Percentiles rank a stretch among this genome's conserved stretches.
phyloP scores from a whole-genome alignment of 64 coral and sea anemone genomes.

The Actinia tenebrosa region DNA sequence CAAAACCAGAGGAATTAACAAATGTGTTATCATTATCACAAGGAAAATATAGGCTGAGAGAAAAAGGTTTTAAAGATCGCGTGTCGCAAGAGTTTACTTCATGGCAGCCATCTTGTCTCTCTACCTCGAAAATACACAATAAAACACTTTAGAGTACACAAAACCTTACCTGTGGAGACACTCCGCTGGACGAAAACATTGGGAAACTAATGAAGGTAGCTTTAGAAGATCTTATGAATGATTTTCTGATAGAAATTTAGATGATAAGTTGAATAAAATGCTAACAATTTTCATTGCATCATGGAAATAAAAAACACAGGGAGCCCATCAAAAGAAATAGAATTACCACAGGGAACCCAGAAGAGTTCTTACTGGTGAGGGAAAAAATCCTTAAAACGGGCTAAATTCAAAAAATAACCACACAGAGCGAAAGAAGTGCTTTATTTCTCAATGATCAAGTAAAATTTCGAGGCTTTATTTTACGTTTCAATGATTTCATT shows the following conservation, averaged over 20 bases:
- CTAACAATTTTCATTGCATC: conserved; percentile 5
- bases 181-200: conserved; percentile 44
- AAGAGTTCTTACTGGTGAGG: not conserved
- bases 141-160: not conserved
- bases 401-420: no score
- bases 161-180: conserved; percentile 32
- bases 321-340: not conserved
- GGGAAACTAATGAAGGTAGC: not conserved
- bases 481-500: no score
- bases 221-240: not conserved
- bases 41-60: not conserved
- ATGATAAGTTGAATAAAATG: not conserved
- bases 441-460: no score
- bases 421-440: no score
- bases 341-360: conserved; percentile 10
- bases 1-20: not conserved
- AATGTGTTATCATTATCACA: not conserved
- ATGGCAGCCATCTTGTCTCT: not conserved
- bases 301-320: conserved; percentile 4
- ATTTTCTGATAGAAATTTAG: not conserved
- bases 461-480: no score
- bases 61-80: not conserved
- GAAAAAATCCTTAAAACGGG: no score
- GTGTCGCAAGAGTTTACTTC: not conserved
- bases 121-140: not conserved